Base-by-base conservation (phyloP, 1,140 invertebrate genomes). In the Metopolophium dirhodum region DNA sequence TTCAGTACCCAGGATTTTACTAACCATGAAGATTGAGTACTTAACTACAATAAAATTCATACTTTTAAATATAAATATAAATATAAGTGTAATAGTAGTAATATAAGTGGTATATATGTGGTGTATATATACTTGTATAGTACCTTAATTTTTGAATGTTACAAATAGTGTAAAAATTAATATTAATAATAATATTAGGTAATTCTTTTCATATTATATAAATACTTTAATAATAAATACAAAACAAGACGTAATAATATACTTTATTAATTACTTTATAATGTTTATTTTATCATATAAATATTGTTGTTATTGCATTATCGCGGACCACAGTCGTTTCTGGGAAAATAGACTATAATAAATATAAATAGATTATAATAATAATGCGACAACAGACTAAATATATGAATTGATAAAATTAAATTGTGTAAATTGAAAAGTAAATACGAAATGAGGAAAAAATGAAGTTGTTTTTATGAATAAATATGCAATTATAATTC, bases 1-100 rank as follows among this genome's bases (percentile, higher is more conserved):
- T 87, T 87, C 86, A 87, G 86, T 87, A 87, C 45, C 86, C 86
- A 87, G 47, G 47, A 49, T 87, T 87, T 87, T 86, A 86, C 83
- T 86, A 45, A 85, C 41, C 41, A 85, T 85, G 83, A 85, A 45
- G 83, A 85, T 87, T 87, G 85, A 87, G 18, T 87, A 87, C 45
- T 87, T 87, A 87, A 49, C 86, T 47, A 87, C 86, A 49, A 87
- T 94, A 97, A 87, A 51, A 88, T 51, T 88, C 47, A 49, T 88
- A 88, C 86, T 51, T 49, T 49, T 88, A 88, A 88, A 88, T 88
- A 49, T 51, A 87, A 87, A 47, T 87, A 87, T 87, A 51, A 88
- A 49, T 88, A 88, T 51, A 51, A 88, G 47, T 88, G 47, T 88
- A 88, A 88, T 88, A 88, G 47, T 88, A 88, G 86, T 88, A 88